These are phyloP conservation scores for Drosophila mercatorum DNA, from an alignment of 2,888 invertebrate genomes.

Conservation along the genomic window DNA sequence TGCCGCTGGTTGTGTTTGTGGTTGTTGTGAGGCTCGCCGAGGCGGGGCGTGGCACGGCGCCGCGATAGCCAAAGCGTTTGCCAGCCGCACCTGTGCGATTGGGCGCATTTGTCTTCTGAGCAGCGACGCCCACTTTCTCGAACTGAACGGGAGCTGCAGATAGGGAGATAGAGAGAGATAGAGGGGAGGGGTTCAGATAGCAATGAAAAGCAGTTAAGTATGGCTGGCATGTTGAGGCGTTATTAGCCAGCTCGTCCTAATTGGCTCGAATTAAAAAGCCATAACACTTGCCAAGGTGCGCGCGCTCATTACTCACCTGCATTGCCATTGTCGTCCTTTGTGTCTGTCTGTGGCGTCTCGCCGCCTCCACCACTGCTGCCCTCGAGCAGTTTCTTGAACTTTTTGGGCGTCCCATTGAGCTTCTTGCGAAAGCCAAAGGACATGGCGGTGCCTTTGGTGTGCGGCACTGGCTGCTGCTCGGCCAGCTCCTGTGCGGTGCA, in stretches of 20 bases:
- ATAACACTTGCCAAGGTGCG: constrained; percentile 34
- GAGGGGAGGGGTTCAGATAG: neutral
- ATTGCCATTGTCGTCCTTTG: constrained; percentile 84
- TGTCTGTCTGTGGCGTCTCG: constrained; percentile 40
- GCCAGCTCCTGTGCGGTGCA: constrained; percentile 32
- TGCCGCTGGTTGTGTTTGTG: constrained; percentile 26
- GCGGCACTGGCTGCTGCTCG: constrained; percentile 59
- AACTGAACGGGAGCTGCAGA: constrained; percentile 69
- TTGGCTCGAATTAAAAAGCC: constrained; percentile 60
- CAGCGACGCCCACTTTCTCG: constrained; percentile 83
- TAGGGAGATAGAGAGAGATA: constrained; percentile 16
- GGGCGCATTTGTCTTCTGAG: constrained; percentile 44
- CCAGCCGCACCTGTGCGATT: constrained; percentile 87
- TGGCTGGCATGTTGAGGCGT: constrained; percentile 43
- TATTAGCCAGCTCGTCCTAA: constrained; percentile 39
- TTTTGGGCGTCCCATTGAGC: constrained; percentile 85
- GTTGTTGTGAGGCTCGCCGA: constrained; percentile 85
- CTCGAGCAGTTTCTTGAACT: constrained; percentile 81
- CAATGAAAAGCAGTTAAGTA: constrained; percentile 2
- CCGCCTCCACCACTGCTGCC: constrained; percentile 39
- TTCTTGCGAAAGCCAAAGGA: constrained; percentile 93
- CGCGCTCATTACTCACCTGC: constrained; percentile 73
- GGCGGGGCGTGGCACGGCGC: constrained; percentile 85
- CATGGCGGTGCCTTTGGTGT: constrained; percentile 89
- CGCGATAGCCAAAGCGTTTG: constrained; percentile 92